Conservation (phyloP, 1,140 invertebrate genomes). For the Polyergus mexicanus region DNA sequence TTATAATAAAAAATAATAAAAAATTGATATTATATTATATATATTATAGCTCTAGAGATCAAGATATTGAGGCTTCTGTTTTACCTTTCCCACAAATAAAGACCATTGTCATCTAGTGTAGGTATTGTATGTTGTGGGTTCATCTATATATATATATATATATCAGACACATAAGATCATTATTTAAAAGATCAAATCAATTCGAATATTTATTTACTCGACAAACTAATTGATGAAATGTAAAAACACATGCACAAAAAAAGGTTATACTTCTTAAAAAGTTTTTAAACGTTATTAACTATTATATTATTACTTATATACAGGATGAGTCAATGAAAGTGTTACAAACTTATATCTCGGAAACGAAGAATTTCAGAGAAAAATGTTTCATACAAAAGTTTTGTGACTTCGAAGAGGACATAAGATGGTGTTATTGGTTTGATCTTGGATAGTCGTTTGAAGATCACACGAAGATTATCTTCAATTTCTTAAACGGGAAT, state of each 20-base stretch:
- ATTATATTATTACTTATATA: background rate
- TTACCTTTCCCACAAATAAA: conserved; percentile 89
- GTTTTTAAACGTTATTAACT: background rate
- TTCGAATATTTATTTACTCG: background rate
- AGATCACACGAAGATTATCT: too few species aligned
- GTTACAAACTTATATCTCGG: too few species aligned
- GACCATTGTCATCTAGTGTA: conserved; percentile 82
- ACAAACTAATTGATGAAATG: background rate
- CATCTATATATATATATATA: conserved; percentile 74
- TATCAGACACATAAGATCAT: background rate
- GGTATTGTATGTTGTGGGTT: conserved; percentile 85
- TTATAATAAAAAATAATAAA: background rate
- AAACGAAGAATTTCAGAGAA: too few species aligned
- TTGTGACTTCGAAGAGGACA: too few species aligned
- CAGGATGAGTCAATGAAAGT: too few species aligned
- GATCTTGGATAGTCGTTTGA: too few species aligned
- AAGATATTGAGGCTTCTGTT: background rate
- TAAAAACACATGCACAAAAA: too few species aligned
- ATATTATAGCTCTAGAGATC: background rate
- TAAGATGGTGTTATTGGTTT: too few species aligned
- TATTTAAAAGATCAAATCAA: background rate
- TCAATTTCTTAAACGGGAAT: too few species aligned
- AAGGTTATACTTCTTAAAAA: background rate
- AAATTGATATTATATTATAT: background rate
- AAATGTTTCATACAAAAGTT: too few species aligned